These are phyloP conservation scores for Pristionchus arcanus DNA, from an alignment of 2,888 invertebrate genomes.

Conservation along the genomic window DNA sequence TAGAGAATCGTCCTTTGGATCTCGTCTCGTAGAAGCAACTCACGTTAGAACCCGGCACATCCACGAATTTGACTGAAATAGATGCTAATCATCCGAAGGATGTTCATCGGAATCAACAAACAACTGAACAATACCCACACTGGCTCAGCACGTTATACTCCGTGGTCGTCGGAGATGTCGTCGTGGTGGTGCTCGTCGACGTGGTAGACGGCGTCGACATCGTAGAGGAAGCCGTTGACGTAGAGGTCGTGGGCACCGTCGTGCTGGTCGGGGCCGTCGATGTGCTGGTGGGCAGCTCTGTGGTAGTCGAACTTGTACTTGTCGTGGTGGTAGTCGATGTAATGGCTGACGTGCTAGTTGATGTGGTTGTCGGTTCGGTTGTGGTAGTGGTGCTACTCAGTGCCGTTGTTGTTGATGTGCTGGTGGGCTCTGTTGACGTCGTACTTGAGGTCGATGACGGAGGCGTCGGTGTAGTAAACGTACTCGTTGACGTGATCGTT, in stretches of 20 bases:
- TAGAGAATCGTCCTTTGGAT: not conserved
- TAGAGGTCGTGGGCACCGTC: not conserved
- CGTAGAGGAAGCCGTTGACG: not conserved
- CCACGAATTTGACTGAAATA: slow-evolving; percentile 7
- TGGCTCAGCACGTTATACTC: not conserved
- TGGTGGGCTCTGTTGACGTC: not conserved
- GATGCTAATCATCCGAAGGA: not conserved
- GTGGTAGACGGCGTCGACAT: not conserved
- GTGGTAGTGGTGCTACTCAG: not conserved
- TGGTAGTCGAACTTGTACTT: not conserved
- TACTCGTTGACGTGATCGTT: no score
- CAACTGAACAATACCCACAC: not conserved
- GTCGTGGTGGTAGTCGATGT: not conserved
- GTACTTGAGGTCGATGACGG: not conserved
- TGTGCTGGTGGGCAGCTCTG: not conserved
- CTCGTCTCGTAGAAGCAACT: slow-evolving; percentile 2
- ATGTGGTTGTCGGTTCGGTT: not conserved
- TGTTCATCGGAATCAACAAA: not conserved
- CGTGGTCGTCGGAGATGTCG: no score
- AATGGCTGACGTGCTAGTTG: not conserved
- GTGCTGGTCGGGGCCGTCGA: not conserved
- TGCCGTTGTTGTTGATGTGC: not conserved
- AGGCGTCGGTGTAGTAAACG: not conserved
- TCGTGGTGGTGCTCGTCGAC: not conserved
- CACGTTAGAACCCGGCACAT: not conserved